These are phyloP conservation scores for Apis florea DNA, from an alignment of 1,140 invertebrate species.

Conservation along the genomic window DNA sequence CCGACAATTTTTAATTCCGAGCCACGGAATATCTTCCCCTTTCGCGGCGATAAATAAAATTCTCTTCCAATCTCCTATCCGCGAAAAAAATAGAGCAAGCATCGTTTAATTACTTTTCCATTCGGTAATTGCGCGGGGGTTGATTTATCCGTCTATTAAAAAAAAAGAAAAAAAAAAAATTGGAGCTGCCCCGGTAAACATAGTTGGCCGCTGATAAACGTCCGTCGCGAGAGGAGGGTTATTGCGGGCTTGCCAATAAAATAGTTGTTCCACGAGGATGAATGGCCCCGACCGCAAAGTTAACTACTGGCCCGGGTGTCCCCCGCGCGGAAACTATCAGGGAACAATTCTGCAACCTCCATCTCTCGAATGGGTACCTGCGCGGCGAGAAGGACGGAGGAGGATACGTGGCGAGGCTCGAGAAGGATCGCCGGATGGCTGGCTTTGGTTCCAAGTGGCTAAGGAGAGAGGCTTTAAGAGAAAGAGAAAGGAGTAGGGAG, in stretches of 20 bases:
- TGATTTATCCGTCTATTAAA: neutral
- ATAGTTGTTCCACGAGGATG: constrained; percentile 65
- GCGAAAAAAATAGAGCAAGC: neutral
- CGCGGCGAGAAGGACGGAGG: constrained; percentile 46
- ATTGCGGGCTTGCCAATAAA: constrained; percentile 67
- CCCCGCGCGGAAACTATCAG: constrained; percentile 68
- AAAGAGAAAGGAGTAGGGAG: constrained; percentile 44
- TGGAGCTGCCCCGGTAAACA: constrained; percentile 40
- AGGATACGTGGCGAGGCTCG: neutral
- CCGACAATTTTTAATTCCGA: neutral
- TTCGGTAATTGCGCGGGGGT: neutral
- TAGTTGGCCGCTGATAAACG: constrained; percentile 65
- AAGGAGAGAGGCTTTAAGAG: constrained; percentile 3
- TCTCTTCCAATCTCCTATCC: neutral
- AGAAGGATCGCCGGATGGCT: constrained; percentile 22
- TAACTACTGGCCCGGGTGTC: constrained; percentile 65
- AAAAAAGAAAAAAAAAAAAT: neutral
- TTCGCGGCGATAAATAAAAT: neutral
- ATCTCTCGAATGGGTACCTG: constrained; percentile 54
- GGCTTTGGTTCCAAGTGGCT: constrained; percentile 41
- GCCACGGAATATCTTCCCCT: neutral
- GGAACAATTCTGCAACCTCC: constrained; percentile 67
- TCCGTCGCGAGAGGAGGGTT: constrained; percentile 45
- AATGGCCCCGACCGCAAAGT: constrained; percentile 63
- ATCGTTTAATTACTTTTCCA: constrained; percentile 1